A percentile compares a stretch with the other conserved stretches of the same genome.
phyloP scores from a whole-genome alignment of 2,797 vertebrate genomes.

The Jordanella pulchra region DNA sequence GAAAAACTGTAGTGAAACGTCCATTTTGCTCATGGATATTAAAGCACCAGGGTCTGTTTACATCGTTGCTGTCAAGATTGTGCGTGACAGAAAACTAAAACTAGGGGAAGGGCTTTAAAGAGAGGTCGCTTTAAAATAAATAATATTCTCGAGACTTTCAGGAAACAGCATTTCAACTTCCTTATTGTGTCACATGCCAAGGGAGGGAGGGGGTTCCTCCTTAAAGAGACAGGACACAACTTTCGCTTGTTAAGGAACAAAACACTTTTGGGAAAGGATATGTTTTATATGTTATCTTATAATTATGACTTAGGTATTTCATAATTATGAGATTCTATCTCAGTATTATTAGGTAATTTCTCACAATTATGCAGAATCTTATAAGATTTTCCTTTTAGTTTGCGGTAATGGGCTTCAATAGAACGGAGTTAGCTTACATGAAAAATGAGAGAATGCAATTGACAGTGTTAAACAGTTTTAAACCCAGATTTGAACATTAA shows the following conservation, averaged over 20 bases:
- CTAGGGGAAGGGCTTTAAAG: not conserved
- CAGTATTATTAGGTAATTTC: too few relatives aligned
- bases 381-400: too few relatives aligned
- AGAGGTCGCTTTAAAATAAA: not conserved
- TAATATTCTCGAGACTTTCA: not conserved
- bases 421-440: too few relatives aligned
- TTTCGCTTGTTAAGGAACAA: not conserved
- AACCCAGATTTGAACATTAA: too few relatives aligned
- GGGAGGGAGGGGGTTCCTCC: not conserved
- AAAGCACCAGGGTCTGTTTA: not conserved
- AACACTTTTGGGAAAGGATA: not conserved
- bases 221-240: conserved; percentile 63
- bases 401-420: too few relatives aligned
- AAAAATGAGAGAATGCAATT: too few relatives aligned
- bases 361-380: too few relatives aligned
- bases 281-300: too few relatives aligned
- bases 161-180: conserved; percentile 44
- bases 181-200: conserved; percentile 63
- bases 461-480: too few relatives aligned
- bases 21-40: conserved; percentile 27
- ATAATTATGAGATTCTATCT: too few relatives aligned
- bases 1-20: conserved; percentile 2
- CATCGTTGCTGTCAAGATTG: not conserved
- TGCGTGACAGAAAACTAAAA: not conserved
- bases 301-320: too few relatives aligned